Base-by-base conservation (phyloP, 2,888 invertebrate genomes). In the Acanthococcus lagerstroemiae region DNA sequence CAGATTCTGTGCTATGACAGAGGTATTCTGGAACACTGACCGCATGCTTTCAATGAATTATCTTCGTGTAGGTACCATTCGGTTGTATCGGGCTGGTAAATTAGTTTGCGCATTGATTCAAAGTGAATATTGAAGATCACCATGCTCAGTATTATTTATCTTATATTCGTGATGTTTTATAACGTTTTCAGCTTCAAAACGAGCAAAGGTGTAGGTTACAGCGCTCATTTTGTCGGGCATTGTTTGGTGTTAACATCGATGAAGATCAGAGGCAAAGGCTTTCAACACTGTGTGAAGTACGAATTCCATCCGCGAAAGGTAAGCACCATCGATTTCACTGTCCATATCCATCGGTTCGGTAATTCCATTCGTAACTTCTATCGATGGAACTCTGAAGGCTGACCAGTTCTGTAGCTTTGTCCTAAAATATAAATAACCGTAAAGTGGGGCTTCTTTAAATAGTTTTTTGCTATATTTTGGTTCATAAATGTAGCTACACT, bases 261-360 rank as follows among this genome's bases (percentile, higher is more conserved):
- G 94, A 97, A 96, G 81, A 87, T 96, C 71, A 94, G 95, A 76
- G 96, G 95, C 74, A 97, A 97, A 81, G 96, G 96, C 71, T 95
- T 96, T 81, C 97, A 97, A 79, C 96, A 97, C 79, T 99, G 97
- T 83, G 94, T 99, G 77, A 96, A 96, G 81, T 96, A 95, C 78
- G 97, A 99, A 80, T 97, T 99, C 80, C 94, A 93, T 77, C 97
- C 99, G 45, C 85, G 97, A 78, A 93, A 90, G 85, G 90, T 90
- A 79, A 73, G 69, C 65, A 44, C 54, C 22, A 24, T 48, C 15
- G 6, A 12, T 21, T 6, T 58, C 7, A 12, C 4, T 46, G 1
- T 26, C 12, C 19, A n/a, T 50, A 12, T 30, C 3, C 15, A 21
- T 15, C n/a, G n/a, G n/a, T n/a, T n/a, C n/a, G n/a, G n/a, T n/a